A percentile compares a stretch with the other conserved stretches of the same genome.
Evolutionary conservation across 2,113 vertebrate genomes (phyloP).

Genomic region (Zosterops borbonicus): DNA sequence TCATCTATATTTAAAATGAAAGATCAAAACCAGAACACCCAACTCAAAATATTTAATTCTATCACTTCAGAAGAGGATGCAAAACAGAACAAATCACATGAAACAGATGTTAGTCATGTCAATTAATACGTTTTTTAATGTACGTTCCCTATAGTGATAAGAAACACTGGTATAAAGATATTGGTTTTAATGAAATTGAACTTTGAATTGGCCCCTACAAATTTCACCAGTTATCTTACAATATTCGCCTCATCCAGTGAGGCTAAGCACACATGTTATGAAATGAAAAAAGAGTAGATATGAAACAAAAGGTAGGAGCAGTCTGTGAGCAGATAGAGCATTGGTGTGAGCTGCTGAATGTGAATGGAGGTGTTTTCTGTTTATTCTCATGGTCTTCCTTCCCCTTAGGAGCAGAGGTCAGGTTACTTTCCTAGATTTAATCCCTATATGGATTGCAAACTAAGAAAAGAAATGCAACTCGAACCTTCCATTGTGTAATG

Average conservation of each 20-base stretch:
- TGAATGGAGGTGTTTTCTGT: neutral
- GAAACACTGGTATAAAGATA: neutral
- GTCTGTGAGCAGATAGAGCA: neutral
- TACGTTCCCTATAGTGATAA: neutral
- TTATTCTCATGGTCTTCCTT: neutral
- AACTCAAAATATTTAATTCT: neutral
- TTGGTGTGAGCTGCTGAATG: neutral
- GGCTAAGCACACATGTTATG: neutral
- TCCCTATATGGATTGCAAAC: neutral
- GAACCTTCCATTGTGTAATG: accelerated
- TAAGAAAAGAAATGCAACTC: neutral
- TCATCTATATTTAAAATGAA: neutral
- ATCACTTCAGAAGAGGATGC: neutral
- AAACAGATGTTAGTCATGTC: neutral
- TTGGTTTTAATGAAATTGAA: neutral
- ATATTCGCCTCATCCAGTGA: neutral
- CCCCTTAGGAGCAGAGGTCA: neutral
- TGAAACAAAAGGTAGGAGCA: neutral
- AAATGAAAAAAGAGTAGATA: neutral
- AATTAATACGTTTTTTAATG: neutral
- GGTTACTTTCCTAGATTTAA: neutral
- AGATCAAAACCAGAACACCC: neutral
- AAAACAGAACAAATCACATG: neutral
- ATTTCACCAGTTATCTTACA: neutral
- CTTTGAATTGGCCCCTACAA: neutral